Evolutionary conservation across 2,888 invertebrate species (phyloP).

Genomic region (Cephus nigrinus): DNA sequence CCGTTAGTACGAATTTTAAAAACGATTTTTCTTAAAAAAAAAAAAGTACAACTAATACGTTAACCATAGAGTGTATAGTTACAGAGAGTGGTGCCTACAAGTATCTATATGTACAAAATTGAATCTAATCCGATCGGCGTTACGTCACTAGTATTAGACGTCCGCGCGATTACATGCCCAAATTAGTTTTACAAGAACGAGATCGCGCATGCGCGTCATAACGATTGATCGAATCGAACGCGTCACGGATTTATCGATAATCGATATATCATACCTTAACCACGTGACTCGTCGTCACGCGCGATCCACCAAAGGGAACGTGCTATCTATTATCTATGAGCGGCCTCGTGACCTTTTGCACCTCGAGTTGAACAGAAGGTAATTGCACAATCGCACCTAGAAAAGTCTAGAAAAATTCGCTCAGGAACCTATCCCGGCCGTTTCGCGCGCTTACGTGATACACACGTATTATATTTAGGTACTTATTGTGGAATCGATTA

Average conservation of each 20-base stretch:
- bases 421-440: not conserved
- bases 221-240: not conserved
- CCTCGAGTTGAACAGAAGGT: not conserved
- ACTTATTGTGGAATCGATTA: not conserved
- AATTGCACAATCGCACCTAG: not conserved
- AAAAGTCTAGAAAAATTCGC: not conserved
- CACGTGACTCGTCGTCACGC: not conserved
- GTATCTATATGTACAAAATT: slow-evolving; percentile 50
- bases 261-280: not conserved
- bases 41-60: not conserved
- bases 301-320: not conserved
- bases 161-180: not conserved
- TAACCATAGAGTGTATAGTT: slow-evolving; percentile 33
- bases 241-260: not conserved
- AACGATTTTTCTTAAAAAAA: not conserved
- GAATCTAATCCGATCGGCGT: slow-evolving; percentile 30
- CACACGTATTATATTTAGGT: not conserved
- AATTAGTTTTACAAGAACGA: not conserved
- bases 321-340: not conserved
- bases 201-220: not conserved
- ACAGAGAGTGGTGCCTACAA: slow-evolving; percentile 47
- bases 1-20: not conserved
- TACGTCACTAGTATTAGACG: not conserved
- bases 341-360: not conserved
- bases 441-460: not conserved